phyloP scores from a whole-genome alignment of 2,797 vertebrate species.

The Pogoniulus pusillus region DNA sequence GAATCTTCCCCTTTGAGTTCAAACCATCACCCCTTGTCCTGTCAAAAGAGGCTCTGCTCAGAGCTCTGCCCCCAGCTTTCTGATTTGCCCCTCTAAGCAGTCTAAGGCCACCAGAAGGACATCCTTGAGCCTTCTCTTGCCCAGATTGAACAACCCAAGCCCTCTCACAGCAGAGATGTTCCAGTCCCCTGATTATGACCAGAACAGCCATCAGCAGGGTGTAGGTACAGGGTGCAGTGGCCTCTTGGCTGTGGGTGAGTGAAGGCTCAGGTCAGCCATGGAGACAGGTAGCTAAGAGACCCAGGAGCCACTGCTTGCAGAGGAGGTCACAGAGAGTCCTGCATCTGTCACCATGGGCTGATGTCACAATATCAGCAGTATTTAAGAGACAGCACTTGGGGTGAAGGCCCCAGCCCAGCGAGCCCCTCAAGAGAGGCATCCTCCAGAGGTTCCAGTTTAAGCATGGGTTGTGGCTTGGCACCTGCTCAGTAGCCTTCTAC shows the following conservation, averaged over 20 bases:
- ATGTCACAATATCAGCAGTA: background rate
- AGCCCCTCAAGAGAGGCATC: conserved; percentile 23
- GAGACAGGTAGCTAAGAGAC: background rate
- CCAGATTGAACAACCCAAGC: too few species aligned
- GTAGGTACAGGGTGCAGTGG: background rate
- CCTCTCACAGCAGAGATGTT: too few species aligned
- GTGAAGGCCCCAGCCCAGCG: conserved; percentile 8
- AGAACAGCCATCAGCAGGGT: background rate
- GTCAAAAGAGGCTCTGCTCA: too few species aligned
- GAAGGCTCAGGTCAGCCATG: background rate
- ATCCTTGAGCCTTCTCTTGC: too few species aligned
- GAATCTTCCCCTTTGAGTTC: too few species aligned
- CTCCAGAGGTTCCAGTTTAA: conserved; percentile 14
- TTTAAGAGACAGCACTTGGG: background rate
- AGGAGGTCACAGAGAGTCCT: background rate
- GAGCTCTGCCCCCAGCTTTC: too few species aligned
- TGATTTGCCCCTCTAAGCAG: too few species aligned
- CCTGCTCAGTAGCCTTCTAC: conserved; percentile 48
- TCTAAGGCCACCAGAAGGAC: too few species aligned
- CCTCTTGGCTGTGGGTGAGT: background rate
- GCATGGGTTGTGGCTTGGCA: conserved; percentile 32
- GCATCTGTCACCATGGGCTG: background rate
- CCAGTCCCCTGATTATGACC: too few species aligned
- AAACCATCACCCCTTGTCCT: too few species aligned
- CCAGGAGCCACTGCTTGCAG: fast-evolving